These are phyloP conservation scores for Drosophila chauvacae DNA, from an alignment of 1,140 invertebrate species.

Conservation along the genomic window DNA sequence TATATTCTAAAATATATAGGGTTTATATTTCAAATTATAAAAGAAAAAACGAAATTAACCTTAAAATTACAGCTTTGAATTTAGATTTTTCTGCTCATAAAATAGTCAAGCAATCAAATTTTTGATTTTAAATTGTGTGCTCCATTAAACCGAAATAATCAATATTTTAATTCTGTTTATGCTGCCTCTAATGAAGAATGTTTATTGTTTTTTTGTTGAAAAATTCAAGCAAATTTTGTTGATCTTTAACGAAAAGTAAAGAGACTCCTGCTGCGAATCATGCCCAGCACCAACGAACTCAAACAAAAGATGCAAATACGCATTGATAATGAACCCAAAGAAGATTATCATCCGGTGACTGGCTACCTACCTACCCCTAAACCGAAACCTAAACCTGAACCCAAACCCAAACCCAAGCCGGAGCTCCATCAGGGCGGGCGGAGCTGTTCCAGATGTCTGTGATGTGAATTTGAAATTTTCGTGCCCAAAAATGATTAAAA, in stretches of 20 bases:
- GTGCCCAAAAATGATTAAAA: slow-evolving; percentile 61
- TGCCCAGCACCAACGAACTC: slow-evolving; percentile 32
- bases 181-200: not conserved
- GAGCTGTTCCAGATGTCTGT: slow-evolving; percentile 29
- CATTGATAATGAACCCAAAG: slow-evolving; percentile 63
- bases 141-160: not conserved
- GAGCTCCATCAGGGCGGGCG: not conserved
- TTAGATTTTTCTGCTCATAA: not conserved
- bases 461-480: slow-evolving; percentile 54
- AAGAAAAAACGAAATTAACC: too few species aligned
- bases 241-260: not conserved
- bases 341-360: slow-evolving; percentile 53
- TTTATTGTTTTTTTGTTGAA: not conserved
- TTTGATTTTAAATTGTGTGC: not conserved
- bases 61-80: not conserved
- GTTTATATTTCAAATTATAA: too few species aligned
- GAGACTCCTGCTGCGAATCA: not conserved
- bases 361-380: slow-evolving; percentile 5
- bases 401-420: not conserved
- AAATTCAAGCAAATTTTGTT: not conserved
- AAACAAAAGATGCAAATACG: slow-evolving; percentile 70
- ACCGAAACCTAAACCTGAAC: not conserved
- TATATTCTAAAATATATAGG: too few species aligned
- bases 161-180: not conserved
- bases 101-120: not conserved